phyloP scores from a whole-genome alignment of 2,113 vertebrate genomes.

The Oxyruncus cristatus region DNA sequence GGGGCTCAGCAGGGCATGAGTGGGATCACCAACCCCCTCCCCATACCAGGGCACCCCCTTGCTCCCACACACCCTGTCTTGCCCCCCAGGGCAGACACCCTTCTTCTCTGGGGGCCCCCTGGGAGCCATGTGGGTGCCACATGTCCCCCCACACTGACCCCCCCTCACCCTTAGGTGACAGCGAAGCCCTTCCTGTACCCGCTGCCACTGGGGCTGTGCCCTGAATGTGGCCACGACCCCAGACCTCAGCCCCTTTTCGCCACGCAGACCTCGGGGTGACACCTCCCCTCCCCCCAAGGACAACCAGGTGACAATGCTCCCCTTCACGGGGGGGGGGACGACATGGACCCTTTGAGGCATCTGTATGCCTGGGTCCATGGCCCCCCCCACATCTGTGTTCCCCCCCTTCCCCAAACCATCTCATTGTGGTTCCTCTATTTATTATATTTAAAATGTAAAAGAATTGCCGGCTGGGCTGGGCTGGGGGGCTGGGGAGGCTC shows the following conservation, averaged over 20 bases:
- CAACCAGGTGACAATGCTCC: not conserved
- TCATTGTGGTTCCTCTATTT: not conserved
- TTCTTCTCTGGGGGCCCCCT: not conserved
- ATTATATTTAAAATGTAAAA: not conserved
- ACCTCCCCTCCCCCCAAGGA: not conserved
- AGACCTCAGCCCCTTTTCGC: not conserved
- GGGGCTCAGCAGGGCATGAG: not conserved
- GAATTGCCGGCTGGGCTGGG: not conserved
- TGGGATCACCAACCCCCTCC: not conserved
- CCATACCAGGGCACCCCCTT: not conserved
- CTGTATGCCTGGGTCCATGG: rapidly evolving
- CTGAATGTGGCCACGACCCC: not conserved
- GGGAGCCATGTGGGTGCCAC: not conserved
- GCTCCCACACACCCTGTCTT: not conserved
- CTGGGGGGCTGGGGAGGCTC: not conserved
- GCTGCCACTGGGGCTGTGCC: not conserved
- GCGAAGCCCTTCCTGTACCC: constrained; percentile 1
- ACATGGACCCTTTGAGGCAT: not conserved
- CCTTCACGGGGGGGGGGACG: too few relatives aligned
- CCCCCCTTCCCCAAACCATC: too few relatives aligned
- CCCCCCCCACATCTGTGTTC: too few relatives aligned
- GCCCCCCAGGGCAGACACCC: not conserved
- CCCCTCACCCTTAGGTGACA: not conserved
- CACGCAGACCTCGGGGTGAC: not conserved
- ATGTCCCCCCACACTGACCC: not conserved